A percentile compares a stretch with the other conserved stretches of the same genome.
These are phyloP conservation scores for Nemoura dubitans DNA, from an alignment of 2,888 invertebrate genomes.

Conservation along the genomic window DNA sequence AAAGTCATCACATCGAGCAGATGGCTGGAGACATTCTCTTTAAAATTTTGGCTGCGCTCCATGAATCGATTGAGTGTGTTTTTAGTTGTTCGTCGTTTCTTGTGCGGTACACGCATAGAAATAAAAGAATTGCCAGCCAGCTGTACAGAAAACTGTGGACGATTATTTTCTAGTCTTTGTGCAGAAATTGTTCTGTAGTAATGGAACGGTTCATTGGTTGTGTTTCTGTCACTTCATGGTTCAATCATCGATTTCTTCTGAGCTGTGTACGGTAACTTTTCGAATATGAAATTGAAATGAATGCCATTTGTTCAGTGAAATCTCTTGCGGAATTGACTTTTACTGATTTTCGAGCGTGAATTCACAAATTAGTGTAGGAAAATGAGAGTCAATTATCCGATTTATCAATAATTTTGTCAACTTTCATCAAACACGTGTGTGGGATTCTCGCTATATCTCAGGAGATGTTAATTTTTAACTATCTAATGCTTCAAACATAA, in stretches of 20 bases:
- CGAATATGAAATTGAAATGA: not conserved
- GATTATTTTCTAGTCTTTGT: not conserved
- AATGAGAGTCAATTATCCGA: no score
- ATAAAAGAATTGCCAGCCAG: not conserved
- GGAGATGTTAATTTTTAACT: no score
- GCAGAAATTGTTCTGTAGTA: not conserved
- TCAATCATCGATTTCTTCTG: not conserved
- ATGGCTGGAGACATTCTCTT: constrained; percentile 12
- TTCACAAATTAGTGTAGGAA: not conserved
- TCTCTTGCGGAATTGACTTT: not conserved
- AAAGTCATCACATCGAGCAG: not conserved
- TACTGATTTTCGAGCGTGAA: not conserved
- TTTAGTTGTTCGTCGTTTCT: not conserved
- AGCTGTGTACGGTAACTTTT: not conserved
- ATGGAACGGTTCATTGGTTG: not conserved
- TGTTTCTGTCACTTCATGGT: not conserved
- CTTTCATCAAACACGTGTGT: not conserved
- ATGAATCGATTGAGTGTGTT: constrained; percentile 7
- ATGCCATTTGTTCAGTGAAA: not conserved
- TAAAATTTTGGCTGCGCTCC: not conserved
- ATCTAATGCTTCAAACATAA: no score
- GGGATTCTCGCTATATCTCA: no score
- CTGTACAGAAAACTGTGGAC: not conserved
- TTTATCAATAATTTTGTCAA: not conserved
- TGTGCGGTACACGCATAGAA: not conserved